Evolutionary conservation across 2,888 invertebrate genomes (phyloP).

Genomic region (Coremacera marginata): DNA sequence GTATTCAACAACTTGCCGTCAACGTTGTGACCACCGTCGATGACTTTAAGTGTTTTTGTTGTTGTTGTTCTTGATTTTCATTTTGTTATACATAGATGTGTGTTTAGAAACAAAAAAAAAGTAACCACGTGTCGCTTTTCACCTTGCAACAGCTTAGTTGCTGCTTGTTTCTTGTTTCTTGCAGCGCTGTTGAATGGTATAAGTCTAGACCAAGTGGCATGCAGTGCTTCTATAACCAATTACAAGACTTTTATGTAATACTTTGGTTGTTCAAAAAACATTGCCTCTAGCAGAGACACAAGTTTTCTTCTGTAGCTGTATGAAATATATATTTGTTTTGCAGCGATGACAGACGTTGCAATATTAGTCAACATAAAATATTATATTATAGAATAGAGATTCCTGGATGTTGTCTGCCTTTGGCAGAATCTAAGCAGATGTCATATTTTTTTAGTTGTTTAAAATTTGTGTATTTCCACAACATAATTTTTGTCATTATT

Average conservation of each 20-base stretch:
- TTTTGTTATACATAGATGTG: background rate
- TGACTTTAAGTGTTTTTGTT: background rate
- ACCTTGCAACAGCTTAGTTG: slow-evolving; percentile 34
- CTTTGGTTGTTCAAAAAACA: background rate
- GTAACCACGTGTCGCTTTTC: slow-evolving; percentile 58
- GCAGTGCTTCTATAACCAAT: slow-evolving; percentile 4
- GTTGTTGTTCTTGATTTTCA: slow-evolving; percentile 5
- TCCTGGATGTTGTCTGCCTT: background rate
- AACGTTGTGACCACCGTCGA: slow-evolving; percentile 2
- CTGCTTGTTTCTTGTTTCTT: background rate
- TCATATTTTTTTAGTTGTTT: background rate
- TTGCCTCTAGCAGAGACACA: background rate
- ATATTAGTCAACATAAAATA: too few species aligned
- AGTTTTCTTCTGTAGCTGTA: background rate
- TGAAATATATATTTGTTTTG: background rate
- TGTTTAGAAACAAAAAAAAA: slow-evolving; percentile 50
- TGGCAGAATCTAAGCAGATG: background rate
- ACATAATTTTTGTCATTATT: too few species aligned
- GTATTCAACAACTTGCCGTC: slow-evolving; percentile 28
- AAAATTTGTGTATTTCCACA: background rate
- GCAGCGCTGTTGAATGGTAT: background rate
- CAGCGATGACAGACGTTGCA: too few species aligned
- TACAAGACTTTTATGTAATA: background rate
- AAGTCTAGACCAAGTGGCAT: background rate
- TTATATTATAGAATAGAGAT: too few species aligned